A percentile compares a stretch with the other conserved stretches of the same genome.
These are phyloP conservation scores for Bombus affinis DNA, from an alignment of 1,140 invertebrate genomes.

Conservation along the genomic window DNA sequence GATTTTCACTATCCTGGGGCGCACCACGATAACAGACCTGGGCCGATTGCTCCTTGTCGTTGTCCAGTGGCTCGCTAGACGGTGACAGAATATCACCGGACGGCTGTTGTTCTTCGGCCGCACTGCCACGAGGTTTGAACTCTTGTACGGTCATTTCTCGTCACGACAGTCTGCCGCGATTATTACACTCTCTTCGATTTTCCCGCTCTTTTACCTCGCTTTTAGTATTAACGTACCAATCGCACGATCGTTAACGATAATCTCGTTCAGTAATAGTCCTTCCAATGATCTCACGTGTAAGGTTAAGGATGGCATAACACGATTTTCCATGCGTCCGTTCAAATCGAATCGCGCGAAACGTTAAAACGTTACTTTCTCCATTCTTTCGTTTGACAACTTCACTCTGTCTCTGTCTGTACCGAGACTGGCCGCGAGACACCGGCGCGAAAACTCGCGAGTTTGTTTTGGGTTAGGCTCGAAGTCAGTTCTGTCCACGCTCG, in stretches of 20 bases:
- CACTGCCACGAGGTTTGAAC: constrained; percentile 76
- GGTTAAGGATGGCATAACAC: constrained; percentile 26
- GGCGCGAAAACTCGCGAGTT: constrained; percentile 31
- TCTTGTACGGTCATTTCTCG: constrained; percentile 80
- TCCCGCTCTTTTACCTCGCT: background rate
- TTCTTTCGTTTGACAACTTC: constrained; percentile 4
- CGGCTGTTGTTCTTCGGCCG: constrained; percentile 72
- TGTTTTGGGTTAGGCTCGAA: constrained; percentile 13
- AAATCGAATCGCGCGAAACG: constrained; percentile 6
- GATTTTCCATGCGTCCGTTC: constrained; percentile 3
- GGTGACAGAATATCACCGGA: constrained; percentile 76
- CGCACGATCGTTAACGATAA: background rate
- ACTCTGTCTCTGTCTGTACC: background rate
- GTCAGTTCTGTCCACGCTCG: background rate
- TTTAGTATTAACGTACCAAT: background rate
- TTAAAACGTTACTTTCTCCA: no score
- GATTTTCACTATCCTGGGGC: constrained; percentile 80
- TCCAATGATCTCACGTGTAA: constrained; percentile 25
- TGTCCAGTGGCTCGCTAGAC: constrained; percentile 70
- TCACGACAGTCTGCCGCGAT: constrained; percentile 30
- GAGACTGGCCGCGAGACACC: constrained; percentile 14
- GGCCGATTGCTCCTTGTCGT: constrained; percentile 71
- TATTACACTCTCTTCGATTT: background rate
- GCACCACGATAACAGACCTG: constrained; percentile 55
- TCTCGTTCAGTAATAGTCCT: constrained; percentile 8